phyloP scores from a whole-genome alignment of 2,113 vertebrate species.

The Typhlomys cinereus region DNA sequence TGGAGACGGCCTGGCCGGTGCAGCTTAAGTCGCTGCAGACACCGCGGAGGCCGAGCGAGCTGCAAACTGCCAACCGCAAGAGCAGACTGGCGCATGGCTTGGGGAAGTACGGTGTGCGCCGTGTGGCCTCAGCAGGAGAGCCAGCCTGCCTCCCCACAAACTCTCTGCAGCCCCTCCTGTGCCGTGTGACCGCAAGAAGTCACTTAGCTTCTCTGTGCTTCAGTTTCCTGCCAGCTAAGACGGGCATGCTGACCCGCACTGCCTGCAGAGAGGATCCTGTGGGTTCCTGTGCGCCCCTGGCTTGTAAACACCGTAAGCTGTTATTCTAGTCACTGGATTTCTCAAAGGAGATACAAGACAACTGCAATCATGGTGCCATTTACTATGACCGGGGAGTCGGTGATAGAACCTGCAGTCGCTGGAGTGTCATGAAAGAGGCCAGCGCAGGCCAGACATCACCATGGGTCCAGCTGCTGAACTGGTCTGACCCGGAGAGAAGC shows the following conservation, averaged over 20 bases:
- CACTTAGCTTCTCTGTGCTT: not conserved
- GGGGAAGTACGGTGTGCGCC: not conserved
- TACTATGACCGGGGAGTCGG: too few species aligned
- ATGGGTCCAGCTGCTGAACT: not conserved
- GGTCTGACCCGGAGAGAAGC: not conserved
- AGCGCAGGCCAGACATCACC: rapidly evolving
- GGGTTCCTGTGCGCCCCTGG: too few species aligned
- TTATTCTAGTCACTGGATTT: too few species aligned
- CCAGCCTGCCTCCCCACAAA: too few species aligned
- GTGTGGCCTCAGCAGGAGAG: not conserved
- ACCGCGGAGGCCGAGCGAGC: too few species aligned
- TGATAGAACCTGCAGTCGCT: not conserved
- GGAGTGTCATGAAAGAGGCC: not conserved
- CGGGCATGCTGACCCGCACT: not conserved
- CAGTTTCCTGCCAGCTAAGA: too few species aligned
- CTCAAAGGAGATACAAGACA: not conserved
- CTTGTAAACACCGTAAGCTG: not conserved
- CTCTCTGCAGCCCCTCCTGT: not conserved
- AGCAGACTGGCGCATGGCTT: too few species aligned
- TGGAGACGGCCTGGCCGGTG: too few species aligned
- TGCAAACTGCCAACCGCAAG: too few species aligned
- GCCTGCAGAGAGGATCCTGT: not conserved
- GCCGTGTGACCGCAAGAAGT: not conserved
- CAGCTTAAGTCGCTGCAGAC: too few species aligned
- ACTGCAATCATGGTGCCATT: too few species aligned